Evolutionary conservation across 2,797 vertebrate species (phyloP).

Genomic region (Coreius guichenoti): DNA sequence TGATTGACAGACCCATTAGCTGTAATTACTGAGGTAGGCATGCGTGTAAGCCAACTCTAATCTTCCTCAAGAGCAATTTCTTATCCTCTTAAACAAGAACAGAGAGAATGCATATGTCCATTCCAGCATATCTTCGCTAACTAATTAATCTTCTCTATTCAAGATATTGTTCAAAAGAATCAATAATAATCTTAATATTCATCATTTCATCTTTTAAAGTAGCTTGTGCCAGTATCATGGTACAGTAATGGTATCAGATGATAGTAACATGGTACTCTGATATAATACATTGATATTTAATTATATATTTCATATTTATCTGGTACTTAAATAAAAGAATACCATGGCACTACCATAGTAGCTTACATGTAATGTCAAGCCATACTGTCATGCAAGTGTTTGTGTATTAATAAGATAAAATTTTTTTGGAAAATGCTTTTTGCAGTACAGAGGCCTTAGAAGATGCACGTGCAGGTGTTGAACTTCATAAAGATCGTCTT

Average conservation of each 20-base stretch:
- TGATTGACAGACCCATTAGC: constrained; percentile 40
- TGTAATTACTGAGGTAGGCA: constrained; percentile 51
- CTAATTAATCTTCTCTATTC: not conserved
- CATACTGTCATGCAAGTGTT: not conserved
- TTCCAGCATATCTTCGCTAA: not conserved
- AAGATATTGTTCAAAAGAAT: not conserved
- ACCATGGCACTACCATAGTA: not conserved
- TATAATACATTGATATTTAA: not conserved
- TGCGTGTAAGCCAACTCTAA: constrained; percentile 40
- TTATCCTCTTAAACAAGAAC: constrained; percentile 25
- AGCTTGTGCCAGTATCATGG: not conserved
- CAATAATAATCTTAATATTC: not conserved
- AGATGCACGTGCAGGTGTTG: not conserved
- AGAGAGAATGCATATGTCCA: constrained; percentile 19
- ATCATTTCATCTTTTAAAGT: not conserved
- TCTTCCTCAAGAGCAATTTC: constrained; percentile 14
- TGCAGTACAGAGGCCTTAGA: not conserved
- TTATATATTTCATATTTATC: not conserved
- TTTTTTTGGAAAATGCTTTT: not conserved
- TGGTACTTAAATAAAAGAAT: not conserved
- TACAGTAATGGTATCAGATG: not conserved
- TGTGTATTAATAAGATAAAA: not conserved
- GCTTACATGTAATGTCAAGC: not conserved
- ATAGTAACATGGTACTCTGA: not conserved
- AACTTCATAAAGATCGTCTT: not conserved